Evolutionary conservation across 2,797 vertebrate species (phyloP).

Genomic region (Phataginus tricuspis): DNA sequence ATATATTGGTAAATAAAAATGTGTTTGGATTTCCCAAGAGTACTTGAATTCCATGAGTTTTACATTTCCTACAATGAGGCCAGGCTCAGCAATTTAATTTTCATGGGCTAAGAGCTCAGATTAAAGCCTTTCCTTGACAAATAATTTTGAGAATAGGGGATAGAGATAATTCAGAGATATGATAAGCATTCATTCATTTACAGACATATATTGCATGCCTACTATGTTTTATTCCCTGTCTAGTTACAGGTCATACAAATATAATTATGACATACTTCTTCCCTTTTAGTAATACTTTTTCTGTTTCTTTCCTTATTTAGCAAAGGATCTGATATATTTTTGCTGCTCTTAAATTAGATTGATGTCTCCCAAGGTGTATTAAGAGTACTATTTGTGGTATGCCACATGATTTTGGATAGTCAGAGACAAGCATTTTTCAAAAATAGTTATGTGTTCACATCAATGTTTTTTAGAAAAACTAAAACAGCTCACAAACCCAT

Average conservation of each 20-base stretch:
- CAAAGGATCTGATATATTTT: constrained; percentile 10
- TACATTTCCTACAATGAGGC: constrained; percentile 50
- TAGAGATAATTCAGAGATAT: constrained; percentile 58
- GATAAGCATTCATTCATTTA: constrained; percentile 62
- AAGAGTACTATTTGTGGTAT: neutral
- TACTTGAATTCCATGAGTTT: constrained; percentile 64
- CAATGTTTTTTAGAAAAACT: neutral
- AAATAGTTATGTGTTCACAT: neutral
- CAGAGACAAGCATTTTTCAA: constrained; percentile 12
- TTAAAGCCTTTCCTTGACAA: constrained; percentile 66
- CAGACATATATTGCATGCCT: neutral
- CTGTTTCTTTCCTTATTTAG: neutral
- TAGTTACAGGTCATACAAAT: neutral
- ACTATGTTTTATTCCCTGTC: constrained; percentile 1
- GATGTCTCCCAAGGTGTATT: neutral
- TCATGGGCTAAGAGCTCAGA: constrained; percentile 69
- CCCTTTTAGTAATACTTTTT: constrained; percentile 10
- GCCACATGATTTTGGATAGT: neutral
- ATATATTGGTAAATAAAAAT: constrained; percentile 59
- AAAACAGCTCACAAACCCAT: neutral
- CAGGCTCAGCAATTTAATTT: constrained; percentile 73
- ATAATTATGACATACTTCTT: neutral
- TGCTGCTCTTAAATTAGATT: constrained; percentile 20
- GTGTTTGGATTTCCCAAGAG: constrained; percentile 57
- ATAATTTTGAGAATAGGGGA: constrained; percentile 69